These are phyloP conservation scores for Trissonchulus latispiculum DNA, from an alignment of 2,888 invertebrate species.

Conservation along the genomic window DNA sequence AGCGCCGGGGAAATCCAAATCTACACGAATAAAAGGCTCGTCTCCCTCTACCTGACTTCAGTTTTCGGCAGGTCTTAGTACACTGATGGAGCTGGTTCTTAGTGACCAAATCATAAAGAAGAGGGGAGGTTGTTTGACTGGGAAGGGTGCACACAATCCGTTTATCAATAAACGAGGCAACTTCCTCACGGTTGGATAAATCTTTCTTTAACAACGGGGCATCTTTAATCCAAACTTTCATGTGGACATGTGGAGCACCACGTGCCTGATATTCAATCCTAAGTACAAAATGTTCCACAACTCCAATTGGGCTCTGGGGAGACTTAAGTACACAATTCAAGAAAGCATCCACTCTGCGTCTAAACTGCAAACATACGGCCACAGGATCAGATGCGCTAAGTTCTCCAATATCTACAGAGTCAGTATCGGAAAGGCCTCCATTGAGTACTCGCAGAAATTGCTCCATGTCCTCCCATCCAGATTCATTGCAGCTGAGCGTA, in stretches of 20 bases:
- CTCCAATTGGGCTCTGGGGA: not conserved
- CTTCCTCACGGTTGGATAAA: not conserved
- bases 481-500: not conserved
- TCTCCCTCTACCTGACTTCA: too few species aligned
- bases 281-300: not conserved
- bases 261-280: not conserved
- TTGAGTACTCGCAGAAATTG: not conserved
- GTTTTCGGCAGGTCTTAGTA: not conserved
- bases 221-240: slow-evolving; percentile 10
- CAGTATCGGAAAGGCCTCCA: not conserved
- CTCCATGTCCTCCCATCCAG: not conserved
- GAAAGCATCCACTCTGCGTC: not conserved
- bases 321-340: not conserved
- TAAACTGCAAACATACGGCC: not conserved
- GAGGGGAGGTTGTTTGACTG: not conserved
- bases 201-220: not conserved
- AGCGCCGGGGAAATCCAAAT: slow-evolving; percentile 14
- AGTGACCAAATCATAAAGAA: not conserved
- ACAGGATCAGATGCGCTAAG: not conserved
- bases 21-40: too few species aligned
- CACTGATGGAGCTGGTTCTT: slow-evolving; percentile 13
- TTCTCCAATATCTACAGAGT: not conserved
- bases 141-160: slow-evolving; percentile 14
- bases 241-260: slow-evolving; percentile 12
- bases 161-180: slow-evolving; percentile 4